These are phyloP conservation scores for Frieseomelitta varia DNA, from an alignment of 1,140 invertebrate genomes.

Conservation along the genomic window DNA sequence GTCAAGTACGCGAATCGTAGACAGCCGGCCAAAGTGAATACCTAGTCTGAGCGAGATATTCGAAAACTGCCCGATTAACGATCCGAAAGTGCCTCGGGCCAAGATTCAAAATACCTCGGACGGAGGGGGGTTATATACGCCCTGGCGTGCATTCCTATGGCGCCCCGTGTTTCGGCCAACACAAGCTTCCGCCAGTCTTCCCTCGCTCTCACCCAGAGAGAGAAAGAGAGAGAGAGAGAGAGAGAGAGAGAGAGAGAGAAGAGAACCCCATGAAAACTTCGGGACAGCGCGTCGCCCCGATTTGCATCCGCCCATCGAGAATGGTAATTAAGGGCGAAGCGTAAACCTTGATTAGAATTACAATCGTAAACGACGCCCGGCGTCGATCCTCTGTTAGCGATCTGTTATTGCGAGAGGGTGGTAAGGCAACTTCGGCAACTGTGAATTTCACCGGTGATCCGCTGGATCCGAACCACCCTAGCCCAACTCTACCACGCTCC, in stretches of 20 bases:
- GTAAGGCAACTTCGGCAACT: not conserved
- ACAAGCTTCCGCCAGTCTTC: constrained; percentile 21
- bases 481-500: no score
- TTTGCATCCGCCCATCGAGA: constrained; percentile 35
- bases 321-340: constrained; percentile 44
- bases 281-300: not conserved
- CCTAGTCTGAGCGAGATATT: constrained; percentile 53
- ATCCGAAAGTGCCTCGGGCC: constrained; percentile 56
- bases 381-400: not conserved
- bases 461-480: not conserved
- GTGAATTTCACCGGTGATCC: not conserved
- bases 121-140: constrained; percentile 51
- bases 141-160: constrained; percentile 31
- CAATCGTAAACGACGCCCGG: constrained; percentile 35
- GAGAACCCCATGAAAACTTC: constrained; percentile 46
- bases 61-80: constrained; percentile 65
- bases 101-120: constrained; percentile 61
- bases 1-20: not conserved
- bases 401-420: not conserved
- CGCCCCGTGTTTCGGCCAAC: constrained; percentile 40
- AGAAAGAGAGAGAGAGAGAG: no score
- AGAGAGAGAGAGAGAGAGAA: no score
- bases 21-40: constrained; percentile 23
- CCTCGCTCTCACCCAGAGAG: constrained; percentile 19
- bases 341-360: constrained; percentile 50